Evolutionary conservation across 2,797 vertebrate species (phyloP).

Genomic region (Sciurus carolinensis): DNA sequence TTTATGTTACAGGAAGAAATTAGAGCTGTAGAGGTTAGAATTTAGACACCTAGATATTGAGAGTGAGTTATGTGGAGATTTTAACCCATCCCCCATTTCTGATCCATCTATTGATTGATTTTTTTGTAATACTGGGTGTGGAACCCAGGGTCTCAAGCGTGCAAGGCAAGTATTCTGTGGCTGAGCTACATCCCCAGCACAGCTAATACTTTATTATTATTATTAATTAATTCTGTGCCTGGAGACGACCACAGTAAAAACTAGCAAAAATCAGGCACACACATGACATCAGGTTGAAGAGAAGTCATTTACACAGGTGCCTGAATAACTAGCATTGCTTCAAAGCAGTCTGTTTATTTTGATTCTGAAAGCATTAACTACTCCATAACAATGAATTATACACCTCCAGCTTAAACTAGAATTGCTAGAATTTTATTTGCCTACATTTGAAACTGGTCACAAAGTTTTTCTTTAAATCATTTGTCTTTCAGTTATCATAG

Average conservation of each 20-base stretch:
- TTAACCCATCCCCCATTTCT: too few species aligned
- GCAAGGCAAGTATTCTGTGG: not conserved
- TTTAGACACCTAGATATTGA: constrained; percentile 48
- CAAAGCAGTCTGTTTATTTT: constrained; percentile 66
- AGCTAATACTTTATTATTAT: not conserved
- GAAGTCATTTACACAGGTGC: not conserved
- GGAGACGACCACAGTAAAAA: constrained; percentile 35
- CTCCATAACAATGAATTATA: constrained; percentile 56
- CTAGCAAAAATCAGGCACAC: not conserved
- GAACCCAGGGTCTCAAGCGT: too few species aligned
- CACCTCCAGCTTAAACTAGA: not conserved
- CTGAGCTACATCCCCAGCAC: too few species aligned
- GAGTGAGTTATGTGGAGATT: not conserved
- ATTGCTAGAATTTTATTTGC: constrained; percentile 25
- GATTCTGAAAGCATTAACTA: constrained; percentile 58
- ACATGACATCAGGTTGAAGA: not conserved
- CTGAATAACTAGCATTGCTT: not conserved
- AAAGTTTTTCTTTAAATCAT: constrained; percentile 13
- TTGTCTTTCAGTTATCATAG: not conserved
- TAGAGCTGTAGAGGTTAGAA: constrained; percentile 10
- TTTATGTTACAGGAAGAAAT: constrained; percentile 12
- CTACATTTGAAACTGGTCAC: constrained; percentile 53
- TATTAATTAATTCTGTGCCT: not conserved
- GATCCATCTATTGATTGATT: too few species aligned
- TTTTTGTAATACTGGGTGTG: too few species aligned